These are phyloP conservation scores for Cremastobaeus sp. DNA, from an alignment of 2,888 invertebrate species.

Conservation along the genomic window DNA sequence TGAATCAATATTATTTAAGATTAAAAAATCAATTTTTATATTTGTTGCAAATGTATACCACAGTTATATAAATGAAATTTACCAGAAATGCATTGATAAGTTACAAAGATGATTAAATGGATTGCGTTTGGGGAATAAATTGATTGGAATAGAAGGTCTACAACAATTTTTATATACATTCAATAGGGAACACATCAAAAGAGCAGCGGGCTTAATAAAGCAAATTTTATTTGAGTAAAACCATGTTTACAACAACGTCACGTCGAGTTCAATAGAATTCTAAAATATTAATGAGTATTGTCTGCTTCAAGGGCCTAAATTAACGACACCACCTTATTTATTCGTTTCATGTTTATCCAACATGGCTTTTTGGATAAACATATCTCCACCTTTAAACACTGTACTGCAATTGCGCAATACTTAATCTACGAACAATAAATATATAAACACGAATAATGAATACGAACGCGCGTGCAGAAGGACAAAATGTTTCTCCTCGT, in stretches of 20 bases:
- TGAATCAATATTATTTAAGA: too few relatives aligned
- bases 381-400: constrained; percentile 27
- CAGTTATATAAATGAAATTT: too few relatives aligned
- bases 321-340: constrained; percentile 28
- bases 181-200: too few relatives aligned
- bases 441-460: constrained; percentile 49
- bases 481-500: constrained; percentile 6
- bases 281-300: constrained; percentile 34
- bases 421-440: constrained; percentile 53
- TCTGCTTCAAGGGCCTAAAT: constrained; percentile 25
- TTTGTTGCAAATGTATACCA: too few relatives aligned
- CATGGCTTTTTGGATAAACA: constrained; percentile 71
- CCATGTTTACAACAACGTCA: constrained; percentile 62
- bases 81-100: too few relatives aligned
- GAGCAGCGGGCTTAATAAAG: constrained; percentile 60
- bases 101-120: too few relatives aligned
- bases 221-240: constrained; percentile 65
- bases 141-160: too few relatives aligned
- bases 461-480: constrained; percentile 15
- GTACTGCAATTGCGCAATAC: constrained; percentile 23
- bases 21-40: too few relatives aligned
- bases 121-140: too few relatives aligned
- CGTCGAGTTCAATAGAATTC: constrained; percentile 34
- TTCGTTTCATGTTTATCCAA: constrained; percentile 64
- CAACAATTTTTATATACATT: too few relatives aligned